Base-by-base conservation (phyloP, 1,140 invertebrate genomes). In the Aleiodes sp. region DNA sequence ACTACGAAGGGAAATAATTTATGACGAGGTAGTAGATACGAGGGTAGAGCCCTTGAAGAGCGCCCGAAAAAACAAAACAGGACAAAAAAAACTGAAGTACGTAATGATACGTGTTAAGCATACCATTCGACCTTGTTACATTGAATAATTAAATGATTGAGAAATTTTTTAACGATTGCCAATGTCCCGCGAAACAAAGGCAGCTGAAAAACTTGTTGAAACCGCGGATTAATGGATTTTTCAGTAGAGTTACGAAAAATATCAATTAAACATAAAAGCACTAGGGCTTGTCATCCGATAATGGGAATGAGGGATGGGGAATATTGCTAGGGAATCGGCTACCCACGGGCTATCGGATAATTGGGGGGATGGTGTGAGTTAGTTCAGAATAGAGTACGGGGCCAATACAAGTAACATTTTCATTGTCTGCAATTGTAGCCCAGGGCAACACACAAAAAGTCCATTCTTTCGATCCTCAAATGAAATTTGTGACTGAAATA, bases 201-300 rank as follows among this genome's bases (percentile, higher is more conserved):
- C 10, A 43, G 19, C 14, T 16, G 10, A 6, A 4, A 43, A 7
- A 4, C 21, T 8, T 24, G 10, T 52, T 21, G 10, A 21, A 24
- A 52, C 37, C 41, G 16, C 28, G 39, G n/a, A 29, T 52, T 24
- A 46, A 63, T 63, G 67, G 39, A 69, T 69, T 63, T 69, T 52
- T 21, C 16, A 31, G 67, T 56, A 68, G 76, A 77, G 73, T 75
- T 79, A 80, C 78, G 73, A 80, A 80, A 80, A 80, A 80, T 80
- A 79, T 79, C 78, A 79, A 80, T 80, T 79, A 80, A 79, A 79
- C 78, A 80, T 76, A 77, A 80, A 79, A 80, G 75, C 75, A 46
- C 46, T 61, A 71, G 70, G 61, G 69, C 73, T 75, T 80, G 78
- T 80, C 78, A 80, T 80, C 78, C 77, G 77, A 80, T 80, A 79